Conservation (phyloP, 23 tunicate genomes). For the Styela clava region DNA sequence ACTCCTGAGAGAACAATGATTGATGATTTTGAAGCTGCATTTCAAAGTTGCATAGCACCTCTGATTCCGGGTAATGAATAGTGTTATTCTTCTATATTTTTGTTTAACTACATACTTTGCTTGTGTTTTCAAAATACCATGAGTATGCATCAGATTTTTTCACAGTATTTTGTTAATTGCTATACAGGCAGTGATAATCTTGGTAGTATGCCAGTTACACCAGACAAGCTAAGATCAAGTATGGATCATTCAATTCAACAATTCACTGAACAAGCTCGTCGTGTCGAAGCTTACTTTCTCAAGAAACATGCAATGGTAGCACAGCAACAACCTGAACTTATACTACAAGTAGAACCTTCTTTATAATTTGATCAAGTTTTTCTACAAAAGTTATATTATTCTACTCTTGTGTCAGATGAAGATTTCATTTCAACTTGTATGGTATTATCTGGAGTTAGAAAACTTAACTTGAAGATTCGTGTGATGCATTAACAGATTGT, state of each 20-base stretch:
- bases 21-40: slow-evolving; percentile 56
- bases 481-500: no score
- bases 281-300: slow-evolving; percentile 56
- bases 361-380: no score
- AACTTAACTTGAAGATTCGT: no score
- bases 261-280: slow-evolving; percentile 55
- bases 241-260: slow-evolving; percentile 40
- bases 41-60: slow-evolving; percentile 44
- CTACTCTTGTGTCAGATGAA: no score
- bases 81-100: slow-evolving; percentile 25
- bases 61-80: slow-evolving; percentile 28
- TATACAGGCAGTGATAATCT: slow-evolving; percentile 11
- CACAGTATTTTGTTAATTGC: no score
- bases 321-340: slow-evolving; percentile 41
- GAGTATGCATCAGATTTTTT: no score
- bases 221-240: slow-evolving; percentile 51
- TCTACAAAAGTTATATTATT: no score
- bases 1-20: slow-evolving; percentile 20
- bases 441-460: no score
- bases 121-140: no score
- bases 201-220: neutral
- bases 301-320: slow-evolving; percentile 44
- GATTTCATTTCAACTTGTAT: no score
- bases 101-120: no score
- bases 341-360: slow-evolving; percentile 29